Base-by-base conservation (phyloP, 1,140 invertebrate species). In the Melipona quadrifasciata region DNA sequence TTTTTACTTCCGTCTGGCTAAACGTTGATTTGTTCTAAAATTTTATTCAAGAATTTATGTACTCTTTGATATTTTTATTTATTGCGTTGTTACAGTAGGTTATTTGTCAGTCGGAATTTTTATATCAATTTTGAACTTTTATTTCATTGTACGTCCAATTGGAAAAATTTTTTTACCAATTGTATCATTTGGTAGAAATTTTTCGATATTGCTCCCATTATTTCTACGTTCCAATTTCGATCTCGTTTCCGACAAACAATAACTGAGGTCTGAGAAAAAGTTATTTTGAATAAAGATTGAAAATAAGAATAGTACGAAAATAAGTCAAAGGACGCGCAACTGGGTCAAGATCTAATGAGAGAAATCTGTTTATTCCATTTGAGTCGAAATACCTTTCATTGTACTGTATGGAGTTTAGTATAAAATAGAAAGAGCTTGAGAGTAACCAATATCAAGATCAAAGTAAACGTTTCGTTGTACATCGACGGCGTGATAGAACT, bases 371-470 rank as follows among this genome's bases (percentile, higher is more conserved):
- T 10, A 10, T 21, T 39, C 21, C 10, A 24, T 68, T 6, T 21
- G 6, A 68, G 11, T 14, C 34, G 16, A 39, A 53, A 27, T 27
- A 14, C 10, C 17, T 51, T 27, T 11, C 11, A 16, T 51, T 12
- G 24, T n/a, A 27, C n/a, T 21, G 11, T 5, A 34, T 27, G 51
- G 47, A 72, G 53, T 47, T 73, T 73, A 53, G 24, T 14, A 24
- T 31, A 31, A 1, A 14, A 1, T 12, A 68, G 24, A 27, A 17
- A 17, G 10, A 27, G 4, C n/a, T 27, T 19, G n/a, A 75, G 58
- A 65, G 10, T 57, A 78, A 64, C 10, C 61, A 65, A 65, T 78
- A 78, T 65, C 75, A 78, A 78, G 75, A 78, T 78, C 75, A 78
- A 78, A 78, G 75, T 51, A 51, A 78, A 78, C 61, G 39, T 27